Evolutionary conservation across 37 sponge, comb jelly and placozoan species (phyloP).

Genomic region (Lycopodina hypogea): DNA sequence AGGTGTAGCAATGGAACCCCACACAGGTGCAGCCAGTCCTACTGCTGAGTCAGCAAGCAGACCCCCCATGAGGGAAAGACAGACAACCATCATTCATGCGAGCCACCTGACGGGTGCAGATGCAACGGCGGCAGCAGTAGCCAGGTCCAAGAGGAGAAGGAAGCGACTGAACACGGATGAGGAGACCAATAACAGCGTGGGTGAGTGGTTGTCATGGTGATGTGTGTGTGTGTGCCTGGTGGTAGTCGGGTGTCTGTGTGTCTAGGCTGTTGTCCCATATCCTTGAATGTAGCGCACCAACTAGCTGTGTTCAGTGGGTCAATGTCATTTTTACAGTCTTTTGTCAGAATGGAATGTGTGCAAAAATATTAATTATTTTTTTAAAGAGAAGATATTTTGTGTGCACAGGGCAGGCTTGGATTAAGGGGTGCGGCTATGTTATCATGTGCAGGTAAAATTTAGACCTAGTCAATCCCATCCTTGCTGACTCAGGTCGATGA

Average conservation of each 20-base stretch:
- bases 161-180: slow-evolving; percentile 39
- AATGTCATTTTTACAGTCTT: too few relatives aligned
- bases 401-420: too few relatives aligned
- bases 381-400: too few relatives aligned
- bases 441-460: too few relatives aligned
- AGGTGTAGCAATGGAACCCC: not conserved
- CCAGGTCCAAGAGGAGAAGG: not conserved
- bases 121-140: slow-evolving; percentile 25
- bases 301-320: not conserved
- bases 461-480: too few relatives aligned
- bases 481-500: too few relatives aligned
- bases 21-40: not conserved
- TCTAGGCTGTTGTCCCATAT: not conserved
- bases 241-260: not conserved
- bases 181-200: slow-evolving; percentile 28
- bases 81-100: slow-evolving; percentile 19
- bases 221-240: not conserved
- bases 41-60: not conserved
- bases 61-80: not conserved
- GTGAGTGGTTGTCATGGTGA: not conserved
- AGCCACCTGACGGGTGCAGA: slow-evolving; percentile 17
- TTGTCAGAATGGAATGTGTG: too few relatives aligned
- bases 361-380: too few relatives aligned
- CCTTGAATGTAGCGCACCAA: not conserved
- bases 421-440: too few relatives aligned